Evolutionary conservation across 2,888 invertebrate species (phyloP).

Genomic region (Ernsta delagoae): DNA sequence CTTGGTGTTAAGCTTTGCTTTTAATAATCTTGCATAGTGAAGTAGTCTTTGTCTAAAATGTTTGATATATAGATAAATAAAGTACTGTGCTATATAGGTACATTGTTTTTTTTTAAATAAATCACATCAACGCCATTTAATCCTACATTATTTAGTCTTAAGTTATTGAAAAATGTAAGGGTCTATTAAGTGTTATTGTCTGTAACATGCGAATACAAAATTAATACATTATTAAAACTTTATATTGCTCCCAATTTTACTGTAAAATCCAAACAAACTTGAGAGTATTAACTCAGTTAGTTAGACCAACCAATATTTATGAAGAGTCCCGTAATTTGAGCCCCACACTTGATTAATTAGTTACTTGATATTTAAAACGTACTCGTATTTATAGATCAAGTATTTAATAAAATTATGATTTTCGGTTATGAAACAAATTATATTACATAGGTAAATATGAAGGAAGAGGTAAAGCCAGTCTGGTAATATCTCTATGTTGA

Average conservation of each 20-base stretch:
- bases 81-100: too few species aligned
- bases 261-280: background rate
- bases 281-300: background rate
- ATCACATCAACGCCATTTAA: too few species aligned
- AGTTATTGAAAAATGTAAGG: too few species aligned
- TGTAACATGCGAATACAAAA: background rate
- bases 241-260: background rate
- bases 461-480: slow-evolving; percentile 25
- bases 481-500: slow-evolving; percentile 35
- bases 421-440: background rate
- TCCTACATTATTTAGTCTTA: too few species aligned
- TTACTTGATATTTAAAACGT: slow-evolving; percentile 6
- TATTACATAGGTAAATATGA: slow-evolving; percentile 10
- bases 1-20: too few species aligned
- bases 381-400: slow-evolving; percentile 12
- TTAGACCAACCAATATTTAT: slow-evolving; percentile 2
- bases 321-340: slow-evolving; percentile 13
- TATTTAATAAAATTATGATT: slow-evolving; percentile 16
- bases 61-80: too few species aligned
- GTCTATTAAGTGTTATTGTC: background rate
- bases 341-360: slow-evolving; percentile 15
- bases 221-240: background rate
- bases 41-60: too few species aligned
- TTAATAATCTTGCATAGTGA: too few species aligned
- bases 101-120: too few species aligned